phyloP scores from a whole-genome alignment of 2,113 vertebrate species.

The Pelmatolapia mariae region DNA sequence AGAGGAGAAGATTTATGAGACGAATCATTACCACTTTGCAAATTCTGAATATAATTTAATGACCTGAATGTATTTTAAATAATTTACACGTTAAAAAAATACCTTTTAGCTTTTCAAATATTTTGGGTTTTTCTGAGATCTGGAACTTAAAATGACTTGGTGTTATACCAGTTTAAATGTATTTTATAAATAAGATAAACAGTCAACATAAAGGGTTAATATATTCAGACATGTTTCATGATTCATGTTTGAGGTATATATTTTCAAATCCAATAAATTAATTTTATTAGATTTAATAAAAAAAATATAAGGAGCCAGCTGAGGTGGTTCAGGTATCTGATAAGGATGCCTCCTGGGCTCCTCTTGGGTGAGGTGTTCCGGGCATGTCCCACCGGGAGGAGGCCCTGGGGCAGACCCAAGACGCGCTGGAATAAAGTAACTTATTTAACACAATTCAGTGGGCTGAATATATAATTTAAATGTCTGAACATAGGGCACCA shows the following conservation, averaged over 20 bases:
- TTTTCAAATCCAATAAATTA: neutral
- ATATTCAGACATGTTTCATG: neutral
- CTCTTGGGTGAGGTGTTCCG: neutral
- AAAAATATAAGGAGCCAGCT: neutral
- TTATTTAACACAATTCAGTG: neutral
- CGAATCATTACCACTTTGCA: neutral
- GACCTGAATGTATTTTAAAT: neutral
- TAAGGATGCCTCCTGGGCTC: neutral
- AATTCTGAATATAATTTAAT: neutral
- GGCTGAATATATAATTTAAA: neutral
- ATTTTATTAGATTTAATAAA: accelerated
- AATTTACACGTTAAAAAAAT: neutral
- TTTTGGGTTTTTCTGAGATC: neutral
- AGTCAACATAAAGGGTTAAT: neutral
- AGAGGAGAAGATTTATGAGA: neutral
- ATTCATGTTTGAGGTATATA: neutral
- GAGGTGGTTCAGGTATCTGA: neutral
- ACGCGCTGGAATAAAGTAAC: neutral
- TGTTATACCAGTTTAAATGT: neutral
- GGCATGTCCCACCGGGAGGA: accelerated
- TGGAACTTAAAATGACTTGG: neutral
- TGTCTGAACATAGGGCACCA: neutral
- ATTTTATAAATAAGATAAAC: neutral
- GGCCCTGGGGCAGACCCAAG: neutral
- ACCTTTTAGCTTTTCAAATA: neutral